These are phyloP conservation scores for Dendrolimus houi DNA, from an alignment of 2,888 invertebrate species.

Conservation along the genomic window DNA sequence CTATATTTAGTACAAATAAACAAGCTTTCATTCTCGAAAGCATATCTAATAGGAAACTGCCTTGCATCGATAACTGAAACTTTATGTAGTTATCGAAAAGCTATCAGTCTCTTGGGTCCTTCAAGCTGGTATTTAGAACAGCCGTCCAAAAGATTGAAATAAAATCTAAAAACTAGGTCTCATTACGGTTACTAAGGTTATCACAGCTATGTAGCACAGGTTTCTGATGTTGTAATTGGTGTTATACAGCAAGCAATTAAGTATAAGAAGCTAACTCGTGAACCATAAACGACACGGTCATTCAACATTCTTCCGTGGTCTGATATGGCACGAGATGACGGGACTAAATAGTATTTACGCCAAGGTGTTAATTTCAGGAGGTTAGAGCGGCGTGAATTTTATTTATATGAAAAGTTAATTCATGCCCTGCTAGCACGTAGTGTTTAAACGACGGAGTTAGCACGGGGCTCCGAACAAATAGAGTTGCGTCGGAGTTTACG, in stretches of 20 bases:
- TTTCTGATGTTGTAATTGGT: background rate
- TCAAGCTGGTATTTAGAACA: no score
- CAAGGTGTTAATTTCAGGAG: slow-evolving; percentile 75
- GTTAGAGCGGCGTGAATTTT: slow-evolving; percentile 76
- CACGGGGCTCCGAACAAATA: slow-evolving; percentile 69
- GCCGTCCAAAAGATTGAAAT: no score
- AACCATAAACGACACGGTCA: slow-evolving; percentile 34
- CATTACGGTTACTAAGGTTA: background rate
- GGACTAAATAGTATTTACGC: slow-evolving; percentile 70
- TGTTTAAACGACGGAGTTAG: slow-evolving; percentile 74
- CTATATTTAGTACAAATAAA: no score
- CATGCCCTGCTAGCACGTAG: slow-evolving; percentile 67
- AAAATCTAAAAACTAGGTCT: no score
- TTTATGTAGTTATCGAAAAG: no score
- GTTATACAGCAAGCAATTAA: slow-evolving; percentile 10
- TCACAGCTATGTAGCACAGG: background rate
- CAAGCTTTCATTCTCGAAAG: no score
- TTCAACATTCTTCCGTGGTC: slow-evolving; percentile 33
- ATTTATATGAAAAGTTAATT: slow-evolving; percentile 77
- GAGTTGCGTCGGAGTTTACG: slow-evolving; percentile 33
- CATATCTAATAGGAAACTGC: no score
- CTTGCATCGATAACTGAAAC: no score
- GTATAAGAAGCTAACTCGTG: slow-evolving; percentile 20
- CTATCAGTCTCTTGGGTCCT: no score
- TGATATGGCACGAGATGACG: slow-evolving; percentile 55